These are phyloP conservation scores for Notarius lentiginosus DNA, from an alignment of 2,113 vertebrate genomes.

Conservation along the genomic window DNA sequence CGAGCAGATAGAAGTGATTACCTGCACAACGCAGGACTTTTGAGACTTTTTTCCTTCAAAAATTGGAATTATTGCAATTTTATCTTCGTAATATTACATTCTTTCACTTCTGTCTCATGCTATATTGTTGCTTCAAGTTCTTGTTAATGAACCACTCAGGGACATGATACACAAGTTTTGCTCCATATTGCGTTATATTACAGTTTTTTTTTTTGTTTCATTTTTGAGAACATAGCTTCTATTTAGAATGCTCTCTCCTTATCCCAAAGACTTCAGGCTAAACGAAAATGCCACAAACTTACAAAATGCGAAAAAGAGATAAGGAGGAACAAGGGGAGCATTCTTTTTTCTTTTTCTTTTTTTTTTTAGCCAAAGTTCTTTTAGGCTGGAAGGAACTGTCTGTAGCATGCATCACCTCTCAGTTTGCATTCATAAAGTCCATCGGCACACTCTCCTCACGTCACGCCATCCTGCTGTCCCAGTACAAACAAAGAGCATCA, in stretches of 20 bases:
- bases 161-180: conserved; percentile 42
- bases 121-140: not conserved
- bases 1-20: not conserved
- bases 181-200: no score
- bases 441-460: not conserved
- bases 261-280: conserved; percentile 66
- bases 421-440: conserved; percentile 9
- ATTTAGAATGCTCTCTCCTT: conserved; percentile 53
- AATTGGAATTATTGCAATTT: no score
- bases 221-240: conserved; percentile 61
- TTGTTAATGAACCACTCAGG: conserved; percentile 48
- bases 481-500: not conserved
- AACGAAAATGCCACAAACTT: conserved; percentile 64
- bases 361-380: conserved; percentile 34
- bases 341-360: conserved; percentile 51
- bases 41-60: not conserved
- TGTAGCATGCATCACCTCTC: conserved; percentile 60
- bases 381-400: conserved; percentile 56
- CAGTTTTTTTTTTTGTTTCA: no score
- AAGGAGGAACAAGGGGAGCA: conserved; percentile 63
- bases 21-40: not conserved
- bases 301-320: conserved; percentile 27
- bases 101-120: not conserved
- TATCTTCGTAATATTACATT: not conserved
- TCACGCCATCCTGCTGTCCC: not conserved